Base-by-base conservation (phyloP, 2,113 vertebrate genomes). In the Tyto alba region DNA sequence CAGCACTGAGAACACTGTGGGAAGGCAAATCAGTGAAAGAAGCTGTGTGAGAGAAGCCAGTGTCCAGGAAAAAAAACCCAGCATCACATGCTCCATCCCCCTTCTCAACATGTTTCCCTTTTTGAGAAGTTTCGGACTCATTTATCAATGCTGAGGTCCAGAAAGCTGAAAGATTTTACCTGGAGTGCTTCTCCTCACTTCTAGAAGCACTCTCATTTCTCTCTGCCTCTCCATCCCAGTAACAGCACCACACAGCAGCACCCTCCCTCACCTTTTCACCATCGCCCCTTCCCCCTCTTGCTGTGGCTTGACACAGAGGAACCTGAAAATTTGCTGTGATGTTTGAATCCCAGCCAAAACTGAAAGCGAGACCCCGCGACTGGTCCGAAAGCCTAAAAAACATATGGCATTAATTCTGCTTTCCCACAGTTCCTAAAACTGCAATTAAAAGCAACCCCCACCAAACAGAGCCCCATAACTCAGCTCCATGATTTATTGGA, bases 401-500 rank as follows among this genome's bases (percentile, higher is more conserved):
- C 96, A 97, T 97, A 91, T 97, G 97, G 96, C 94, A 96, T 97
- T 94, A 96, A 97, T 97, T 96, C 94, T 93, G 68, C 93, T 95
- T 96, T 97, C 95, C 95, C 97, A 96, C 97, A 97, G 96, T 96
- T 96, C 95, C 92, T 97, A 90, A 95, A 96, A 95, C 89, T 97
- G 97, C 97, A 97, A 97, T 97, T 97, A 95, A 97, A 97, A 95
- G 90, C 89, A 95, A 77, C 87, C 94, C 96, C 95, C 91, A 96
- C 97, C 76, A 88, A 96, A 88, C 74, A 85, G 90, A 94, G 91
- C 93, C 95, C 93, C 95, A 95, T 96, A 96, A 95, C 89, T 95
- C 96, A 94, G 91, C 60, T 68, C 68, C 0, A 1, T 96, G 95
- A 97, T 96, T 96, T 97, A 96, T 94, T 88, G 92, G 92, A 96